These are phyloP conservation scores for Gonioctena quinquepunctata DNA, from an alignment of 1,140 invertebrate species.

Conservation along the genomic window DNA sequence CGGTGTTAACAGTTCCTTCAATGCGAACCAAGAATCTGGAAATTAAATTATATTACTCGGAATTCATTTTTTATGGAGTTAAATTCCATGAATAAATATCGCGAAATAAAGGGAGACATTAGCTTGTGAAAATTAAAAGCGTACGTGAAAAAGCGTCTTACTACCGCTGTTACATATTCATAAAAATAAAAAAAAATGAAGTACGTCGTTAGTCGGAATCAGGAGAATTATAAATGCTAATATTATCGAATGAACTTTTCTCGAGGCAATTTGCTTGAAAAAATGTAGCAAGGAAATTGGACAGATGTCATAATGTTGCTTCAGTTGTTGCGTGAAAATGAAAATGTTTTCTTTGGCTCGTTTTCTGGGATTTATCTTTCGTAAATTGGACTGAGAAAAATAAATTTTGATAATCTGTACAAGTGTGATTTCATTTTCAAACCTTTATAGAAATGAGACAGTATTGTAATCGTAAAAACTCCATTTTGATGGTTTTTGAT, in stretches of 20 bases:
- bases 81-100: neutral
- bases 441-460: too few relatives aligned
- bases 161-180: conserved; percentile 6
- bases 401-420: too few relatives aligned
- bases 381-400: too few relatives aligned
- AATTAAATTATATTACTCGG: neutral
- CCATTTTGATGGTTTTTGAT: too few relatives aligned
- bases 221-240: conserved; percentile 6
- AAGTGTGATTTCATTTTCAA: too few relatives aligned
- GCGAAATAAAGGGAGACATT: neutral
- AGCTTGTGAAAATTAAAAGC: neutral
- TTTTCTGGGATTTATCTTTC: too few relatives aligned
- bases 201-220: neutral
- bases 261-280: neutral
- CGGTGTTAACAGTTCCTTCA: too few relatives aligned
- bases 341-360: too few relatives aligned
- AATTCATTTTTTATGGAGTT: neutral
- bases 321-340: too few relatives aligned
- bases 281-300: neutral
- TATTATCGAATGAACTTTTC: neutral
- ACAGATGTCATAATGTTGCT: neutral
- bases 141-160: neutral
- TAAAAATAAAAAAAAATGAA: conserved; percentile 4
- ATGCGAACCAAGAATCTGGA: too few relatives aligned
- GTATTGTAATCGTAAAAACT: too few relatives aligned